Base-by-base conservation (phyloP, 2,888 invertebrate genomes). In the Meghimatium bilineatum region DNA sequence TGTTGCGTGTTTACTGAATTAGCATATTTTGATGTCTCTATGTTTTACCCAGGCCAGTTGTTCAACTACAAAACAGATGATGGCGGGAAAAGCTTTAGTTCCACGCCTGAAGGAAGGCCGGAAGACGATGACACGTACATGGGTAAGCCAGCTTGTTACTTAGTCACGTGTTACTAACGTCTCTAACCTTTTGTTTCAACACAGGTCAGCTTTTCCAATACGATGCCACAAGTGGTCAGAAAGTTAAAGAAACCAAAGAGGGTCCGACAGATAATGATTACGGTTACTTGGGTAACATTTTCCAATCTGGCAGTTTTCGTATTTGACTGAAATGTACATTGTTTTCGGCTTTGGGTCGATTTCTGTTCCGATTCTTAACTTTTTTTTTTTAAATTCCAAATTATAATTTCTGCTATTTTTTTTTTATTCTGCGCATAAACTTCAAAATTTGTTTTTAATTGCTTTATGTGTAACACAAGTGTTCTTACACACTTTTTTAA, bases 81-180 rank as follows among this genome's bases (percentile, higher is more conserved):
- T 82, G 85, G 87, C 49, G 85, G 86, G 1, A 96, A 96, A 69
- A 96, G 95, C 85, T 95, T 97, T 79, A 95, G 96, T 90, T 95
- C 96, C 38, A 98, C 98, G 1, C 95, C 95, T 77, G 98, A 98
- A 94, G 97, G 97, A 34, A 95, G 96, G 36, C 95, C 96, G 17
- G 94, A 94, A 72, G 96, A 97, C 89, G 98, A 98, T 92, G 97
- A 98, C 94, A 97, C 97, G 56, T 98, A 98, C 93, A 95, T 93
- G 88, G 93, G 93, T 93, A 87, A 88, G 86, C 82, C 60, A 69
- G 74, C 63, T 52, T 52, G 72, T 44, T 63, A 63, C 14, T 2
- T 8, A 32, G 69, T 6, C 36, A 12, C 6, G 44, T 66, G 34
- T 34, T 63, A 75, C 67, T 82, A 67, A 82, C 66, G 12, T 63